phyloP scores from a whole-genome alignment of 2,113 vertebrate genomes.

The Lichenostomus cassidix region DNA sequence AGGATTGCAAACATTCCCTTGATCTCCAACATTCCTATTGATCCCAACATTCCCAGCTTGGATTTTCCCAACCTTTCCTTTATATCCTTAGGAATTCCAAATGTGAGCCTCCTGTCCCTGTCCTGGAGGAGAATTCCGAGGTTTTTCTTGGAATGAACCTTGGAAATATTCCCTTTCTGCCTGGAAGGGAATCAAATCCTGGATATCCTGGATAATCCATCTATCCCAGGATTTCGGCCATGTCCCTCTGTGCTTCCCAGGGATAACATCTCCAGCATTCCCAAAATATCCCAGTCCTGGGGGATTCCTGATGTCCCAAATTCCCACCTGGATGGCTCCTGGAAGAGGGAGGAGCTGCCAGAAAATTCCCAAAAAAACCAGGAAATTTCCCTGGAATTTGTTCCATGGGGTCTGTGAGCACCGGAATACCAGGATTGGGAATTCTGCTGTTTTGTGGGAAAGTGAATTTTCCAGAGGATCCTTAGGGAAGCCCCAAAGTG shows the following conservation, averaged over 20 bases:
- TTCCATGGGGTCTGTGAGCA: fast-evolving
- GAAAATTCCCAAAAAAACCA: not conserved
- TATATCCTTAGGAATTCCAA: not conserved
- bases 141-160: not conserved
- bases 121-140: too few relatives aligned
- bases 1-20: not conserved
- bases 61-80: not conserved
- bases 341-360: not conserved
- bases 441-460: not conserved
- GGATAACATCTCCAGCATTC: not conserved
- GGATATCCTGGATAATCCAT: not conserved
- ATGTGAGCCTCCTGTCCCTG: fast-evolving
- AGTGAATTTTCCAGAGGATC: not conserved
- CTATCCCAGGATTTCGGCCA: fast-evolving
- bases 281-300: not conserved
- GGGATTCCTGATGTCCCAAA: fast-evolving
- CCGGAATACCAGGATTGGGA: fast-evolving
- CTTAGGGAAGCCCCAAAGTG: not conserved
- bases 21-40: not conserved
- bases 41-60: not conserved
- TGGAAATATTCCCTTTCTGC: too few relatives aligned
- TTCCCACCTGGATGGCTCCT: not conserved
- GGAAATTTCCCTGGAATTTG: not conserved
- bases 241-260: not conserved
- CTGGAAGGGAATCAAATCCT: fast-evolving